Conservation (phyloP, 2,113 vertebrate species). For the Alaudala cheleensis region DNA sequence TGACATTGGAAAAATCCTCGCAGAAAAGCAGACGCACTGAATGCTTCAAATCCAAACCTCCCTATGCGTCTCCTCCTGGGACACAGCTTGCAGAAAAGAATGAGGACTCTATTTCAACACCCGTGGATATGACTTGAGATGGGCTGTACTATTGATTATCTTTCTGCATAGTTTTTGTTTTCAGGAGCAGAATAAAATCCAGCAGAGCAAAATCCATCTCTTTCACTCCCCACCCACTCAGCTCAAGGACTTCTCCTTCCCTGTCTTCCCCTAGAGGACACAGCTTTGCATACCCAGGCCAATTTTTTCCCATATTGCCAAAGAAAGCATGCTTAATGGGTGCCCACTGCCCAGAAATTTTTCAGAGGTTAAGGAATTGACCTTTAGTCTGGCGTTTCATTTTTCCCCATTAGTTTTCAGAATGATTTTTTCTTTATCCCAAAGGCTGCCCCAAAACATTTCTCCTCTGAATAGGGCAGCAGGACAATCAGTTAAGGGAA, state of each 20-base stretch:
- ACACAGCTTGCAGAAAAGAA: conserved; percentile 18
- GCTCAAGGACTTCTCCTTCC: not conserved
- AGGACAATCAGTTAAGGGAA: not conserved
- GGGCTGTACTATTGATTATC: not conserved
- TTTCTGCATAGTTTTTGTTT: not conserved
- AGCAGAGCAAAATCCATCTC: not conserved
- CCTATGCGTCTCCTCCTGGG: not conserved
- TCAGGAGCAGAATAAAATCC: not conserved
- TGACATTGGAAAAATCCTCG: conserved; percentile 43
- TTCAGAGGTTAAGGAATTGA: not conserved
- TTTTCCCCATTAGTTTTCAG: not conserved
- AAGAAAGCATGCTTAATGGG: not conserved
- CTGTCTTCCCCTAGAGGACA: not conserved
- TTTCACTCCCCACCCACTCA: not conserved
- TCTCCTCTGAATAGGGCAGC: not conserved
- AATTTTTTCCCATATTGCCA: not conserved
- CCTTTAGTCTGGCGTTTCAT: not conserved
- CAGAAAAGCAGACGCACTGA: conserved; percentile 9
- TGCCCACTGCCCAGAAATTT: not conserved
- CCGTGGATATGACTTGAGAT: not conserved
- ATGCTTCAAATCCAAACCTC: conserved; percentile 14
- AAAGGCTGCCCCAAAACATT: not conserved
- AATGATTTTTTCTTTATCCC: not conserved
- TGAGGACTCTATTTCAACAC: conserved; percentile 18
- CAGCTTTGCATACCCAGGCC: not conserved